Conservation (phyloP, 1,140 invertebrate species). For the Zaprionus tsacasi region DNA sequence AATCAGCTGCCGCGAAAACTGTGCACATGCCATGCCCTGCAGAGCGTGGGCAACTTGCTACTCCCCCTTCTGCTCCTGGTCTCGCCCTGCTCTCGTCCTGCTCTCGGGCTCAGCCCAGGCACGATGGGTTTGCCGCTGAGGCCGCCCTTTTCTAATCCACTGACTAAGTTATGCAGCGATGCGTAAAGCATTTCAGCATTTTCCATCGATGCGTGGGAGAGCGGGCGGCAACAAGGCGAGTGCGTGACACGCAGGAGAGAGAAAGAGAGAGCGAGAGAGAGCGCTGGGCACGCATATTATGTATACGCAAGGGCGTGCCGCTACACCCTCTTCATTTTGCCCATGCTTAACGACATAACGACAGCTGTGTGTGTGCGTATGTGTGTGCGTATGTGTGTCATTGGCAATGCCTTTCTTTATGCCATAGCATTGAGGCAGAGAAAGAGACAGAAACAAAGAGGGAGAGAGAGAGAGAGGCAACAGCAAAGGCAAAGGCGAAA, state of each 20-base stretch:
- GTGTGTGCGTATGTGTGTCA: conserved; percentile 41
- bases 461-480: conserved; percentile 24
- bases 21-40: conserved; percentile 56
- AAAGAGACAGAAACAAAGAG: not conserved
- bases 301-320: conserved; percentile 76
- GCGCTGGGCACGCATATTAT: conserved; percentile 68
- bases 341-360: conserved; percentile 77
- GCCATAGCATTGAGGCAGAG: conserved; percentile 39
- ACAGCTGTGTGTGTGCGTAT: conserved; percentile 37
- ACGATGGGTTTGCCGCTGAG: conserved; percentile 25
- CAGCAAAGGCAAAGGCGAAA: conserved; percentile 55
- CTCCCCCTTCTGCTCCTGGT: not conserved
- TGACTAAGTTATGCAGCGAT: conserved; percentile 81
- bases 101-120: not conserved
- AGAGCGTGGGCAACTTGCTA: conserved; percentile 7
- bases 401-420: conserved; percentile 61
- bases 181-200: conserved; percentile 83
- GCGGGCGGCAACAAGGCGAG: conserved; percentile 4
- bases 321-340: conserved; percentile 80
- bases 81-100: not conserved
- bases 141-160: conserved; percentile 81
- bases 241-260: not conserved
- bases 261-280: conserved; percentile 2
- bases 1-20: conserved; percentile 79
- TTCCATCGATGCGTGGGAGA: conserved; percentile 68